These are phyloP conservation scores for Trichogramma evanescens DNA, from an alignment of 2,888 invertebrate genomes.

Conservation along the genomic window DNA sequence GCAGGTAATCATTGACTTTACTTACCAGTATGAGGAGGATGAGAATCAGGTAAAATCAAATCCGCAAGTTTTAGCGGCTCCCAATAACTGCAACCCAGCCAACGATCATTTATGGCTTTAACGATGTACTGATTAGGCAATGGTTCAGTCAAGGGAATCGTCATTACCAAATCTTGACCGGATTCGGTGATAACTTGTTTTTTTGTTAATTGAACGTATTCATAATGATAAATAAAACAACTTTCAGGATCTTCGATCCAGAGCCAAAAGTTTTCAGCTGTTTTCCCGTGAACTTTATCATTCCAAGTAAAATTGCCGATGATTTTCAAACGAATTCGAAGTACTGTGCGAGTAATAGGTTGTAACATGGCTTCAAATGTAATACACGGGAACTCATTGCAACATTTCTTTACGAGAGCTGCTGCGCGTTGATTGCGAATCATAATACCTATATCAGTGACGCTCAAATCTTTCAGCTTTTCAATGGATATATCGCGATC, in stretches of 20 bases:
- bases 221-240: constrained; percentile 92
- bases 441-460: constrained; percentile 72
- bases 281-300: constrained; percentile 80
- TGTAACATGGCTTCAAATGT: constrained; percentile 79
- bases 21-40: constrained; percentile 83
- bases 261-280: constrained; percentile 88
- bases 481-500: constrained; percentile 67
- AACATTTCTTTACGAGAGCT: constrained; percentile 70
- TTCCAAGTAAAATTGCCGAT: constrained; percentile 77
- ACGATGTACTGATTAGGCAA: constrained; percentile 88
- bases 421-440: constrained; percentile 73
- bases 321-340: constrained; percentile 74
- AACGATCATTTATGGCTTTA: constrained; percentile 79
- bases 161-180: constrained; percentile 82
- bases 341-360: constrained; percentile 89
- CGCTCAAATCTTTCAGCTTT: constrained; percentile 77
- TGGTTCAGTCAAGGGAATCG: constrained; percentile 88
- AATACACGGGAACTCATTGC: constrained; percentile 77
- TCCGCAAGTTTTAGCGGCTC: constrained; percentile 71
- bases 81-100: constrained; percentile 59
- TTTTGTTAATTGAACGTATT: constrained; percentile 77
- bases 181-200: constrained; percentile 65
- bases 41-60: constrained; percentile 82
- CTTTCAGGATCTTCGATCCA: constrained; percentile 96
- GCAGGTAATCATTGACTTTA: neutral